A percentile compares a stretch with the other conserved stretches of the same genome.
phyloP scores from a whole-genome alignment of 1,140 invertebrate genomes.

The Drosophila ercepeae region DNA sequence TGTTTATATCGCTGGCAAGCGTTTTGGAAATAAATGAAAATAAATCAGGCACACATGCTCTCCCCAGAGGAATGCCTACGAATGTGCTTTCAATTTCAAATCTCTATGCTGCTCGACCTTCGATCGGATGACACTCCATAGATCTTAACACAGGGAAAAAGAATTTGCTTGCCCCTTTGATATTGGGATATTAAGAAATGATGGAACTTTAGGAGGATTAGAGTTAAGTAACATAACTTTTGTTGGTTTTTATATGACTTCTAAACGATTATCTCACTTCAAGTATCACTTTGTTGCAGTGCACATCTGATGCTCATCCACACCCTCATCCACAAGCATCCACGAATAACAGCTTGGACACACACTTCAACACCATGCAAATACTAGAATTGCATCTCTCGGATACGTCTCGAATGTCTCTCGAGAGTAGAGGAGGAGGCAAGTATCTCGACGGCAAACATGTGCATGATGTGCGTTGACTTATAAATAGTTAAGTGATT shows the following conservation, averaged over 20 bases:
- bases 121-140: constrained; percentile 39
- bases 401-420: constrained; percentile 14
- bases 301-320: constrained; percentile 12
- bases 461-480: constrained; percentile 17
- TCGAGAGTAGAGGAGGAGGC: not conserved
- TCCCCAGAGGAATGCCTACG: constrained; percentile 27
- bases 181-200: no score
- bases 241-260: no score
- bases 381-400: constrained; percentile 31
- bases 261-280: not conserved
- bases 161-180: no score
- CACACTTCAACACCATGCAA: constrained; percentile 15
- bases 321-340: constrained; percentile 32
- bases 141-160: not conserved
- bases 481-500: constrained; percentile 50
- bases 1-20: constrained; percentile 32
- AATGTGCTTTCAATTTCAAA: constrained; percentile 1
- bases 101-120: constrained; percentile 29
- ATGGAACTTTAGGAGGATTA: no score
- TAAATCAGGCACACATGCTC: constrained; percentile 35
- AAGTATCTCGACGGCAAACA: constrained; percentile 8
- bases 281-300: not conserved
- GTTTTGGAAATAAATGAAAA: constrained; percentile 44
- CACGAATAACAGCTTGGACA: constrained; percentile 29
- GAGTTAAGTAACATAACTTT: not conserved